These are phyloP conservation scores for Odontesthes bonariensis DNA, from an alignment of 2,113 vertebrate species.

Conservation along the genomic window DNA sequence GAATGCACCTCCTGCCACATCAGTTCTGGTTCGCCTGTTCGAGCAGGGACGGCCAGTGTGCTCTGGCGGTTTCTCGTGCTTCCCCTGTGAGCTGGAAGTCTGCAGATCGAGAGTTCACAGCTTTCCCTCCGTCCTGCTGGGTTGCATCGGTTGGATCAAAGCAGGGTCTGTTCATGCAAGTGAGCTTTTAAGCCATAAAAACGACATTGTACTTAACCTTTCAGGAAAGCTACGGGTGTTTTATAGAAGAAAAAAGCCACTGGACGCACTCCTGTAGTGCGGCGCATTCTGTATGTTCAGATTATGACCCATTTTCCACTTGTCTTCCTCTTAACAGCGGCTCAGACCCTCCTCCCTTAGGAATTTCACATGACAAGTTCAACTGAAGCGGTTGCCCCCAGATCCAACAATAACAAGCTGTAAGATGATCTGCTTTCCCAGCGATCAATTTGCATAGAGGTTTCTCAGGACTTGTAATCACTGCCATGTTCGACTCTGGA, in stretches of 20 bases:
- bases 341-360: slow-evolving; percentile 49
- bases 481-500: slow-evolving; percentile 12
- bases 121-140: slow-evolving; percentile 36
- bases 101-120: slow-evolving; percentile 9
- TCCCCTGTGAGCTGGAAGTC: slow-evolving; percentile 8
- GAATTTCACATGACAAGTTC: slow-evolving; percentile 51
- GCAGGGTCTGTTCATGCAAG: neutral
- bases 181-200: slow-evolving; percentile 20
- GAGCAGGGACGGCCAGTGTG: neutral
- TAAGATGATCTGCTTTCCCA: slow-evolving; percentile 24
- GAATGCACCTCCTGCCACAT: slow-evolving; percentile 19
- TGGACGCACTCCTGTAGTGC: slow-evolving; percentile 25
- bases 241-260: slow-evolving; percentile 12
- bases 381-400: slow-evolving; percentile 47
- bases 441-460: slow-evolving; percentile 20
- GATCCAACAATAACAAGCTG: slow-evolving; percentile 42
- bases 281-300: slow-evolving; percentile 33
- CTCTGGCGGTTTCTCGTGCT: slow-evolving; percentile 29
- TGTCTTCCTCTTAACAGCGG: slow-evolving; percentile 32
- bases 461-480: slow-evolving; percentile 1
- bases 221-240: neutral
- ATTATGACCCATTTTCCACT: slow-evolving; percentile 71
- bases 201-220: slow-evolving; percentile 22
- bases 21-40: slow-evolving; percentile 22
- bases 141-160: neutral